phyloP scores from a whole-genome alignment of 2,113 vertebrate genomes.

The Silurus glanis region DNA sequence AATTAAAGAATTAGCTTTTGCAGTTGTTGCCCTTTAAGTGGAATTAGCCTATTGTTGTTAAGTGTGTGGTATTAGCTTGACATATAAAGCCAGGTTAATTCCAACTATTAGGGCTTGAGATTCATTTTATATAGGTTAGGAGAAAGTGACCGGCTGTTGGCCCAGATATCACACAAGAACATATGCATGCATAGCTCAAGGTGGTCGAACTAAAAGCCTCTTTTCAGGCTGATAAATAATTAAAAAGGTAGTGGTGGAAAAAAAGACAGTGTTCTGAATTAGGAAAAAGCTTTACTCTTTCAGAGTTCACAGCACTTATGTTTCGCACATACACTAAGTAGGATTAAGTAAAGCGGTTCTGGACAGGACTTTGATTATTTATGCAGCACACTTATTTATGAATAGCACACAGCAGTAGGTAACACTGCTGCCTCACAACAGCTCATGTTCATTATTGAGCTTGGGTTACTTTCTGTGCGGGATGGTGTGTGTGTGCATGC shows the following conservation, averaged over 20 bases:
- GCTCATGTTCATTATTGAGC: not conserved
- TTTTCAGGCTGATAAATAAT: conserved; percentile 45
- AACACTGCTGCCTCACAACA: not conserved
- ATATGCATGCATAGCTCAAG: conserved; percentile 36
- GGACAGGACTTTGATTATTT: conserved; percentile 5
- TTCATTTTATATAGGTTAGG: not conserved
- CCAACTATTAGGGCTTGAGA: not conserved
- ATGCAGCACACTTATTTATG: not conserved
- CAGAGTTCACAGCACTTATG: not conserved
- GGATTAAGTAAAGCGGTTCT: conserved; percentile 2
- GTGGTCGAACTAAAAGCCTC: conserved; percentile 36
- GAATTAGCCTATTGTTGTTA: not conserved
- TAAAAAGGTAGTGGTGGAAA: conserved; percentile 34
- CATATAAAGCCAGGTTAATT: not conserved
- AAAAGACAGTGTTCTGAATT: conserved; percentile 22
- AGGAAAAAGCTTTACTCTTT: conserved; percentile 10
- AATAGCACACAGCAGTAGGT: not conserved
- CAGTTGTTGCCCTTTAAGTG: not conserved
- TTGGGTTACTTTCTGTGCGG: not conserved
- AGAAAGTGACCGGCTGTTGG: conserved; percentile 31
- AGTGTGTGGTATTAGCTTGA: not conserved
- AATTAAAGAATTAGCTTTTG: not conserved
- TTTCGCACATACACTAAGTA: not conserved
- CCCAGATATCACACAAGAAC: conserved; percentile 45
- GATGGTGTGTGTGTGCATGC: not conserved